phyloP scores from a whole-genome alignment of 2,113 vertebrate species.

The cat (Felis catus) region DNA sequence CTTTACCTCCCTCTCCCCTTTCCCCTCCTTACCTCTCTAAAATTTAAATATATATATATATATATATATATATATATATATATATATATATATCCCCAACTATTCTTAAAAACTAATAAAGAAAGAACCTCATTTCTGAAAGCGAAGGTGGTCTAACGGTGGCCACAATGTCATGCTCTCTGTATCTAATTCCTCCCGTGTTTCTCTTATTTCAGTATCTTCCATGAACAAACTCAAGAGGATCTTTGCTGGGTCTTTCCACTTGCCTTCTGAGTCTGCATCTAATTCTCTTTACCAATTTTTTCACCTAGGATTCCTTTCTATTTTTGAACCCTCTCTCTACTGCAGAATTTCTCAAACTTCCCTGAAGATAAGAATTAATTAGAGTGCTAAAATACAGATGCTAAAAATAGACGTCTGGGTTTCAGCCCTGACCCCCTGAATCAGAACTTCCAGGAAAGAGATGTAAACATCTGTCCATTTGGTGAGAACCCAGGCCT shows the following conservation, averaged over 20 bases:
- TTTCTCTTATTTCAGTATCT: background rate
- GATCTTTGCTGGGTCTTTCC: background rate
- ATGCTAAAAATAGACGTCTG: background rate
- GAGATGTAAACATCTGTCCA: background rate
- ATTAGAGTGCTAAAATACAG: background rate
- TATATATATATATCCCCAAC: too few relatives aligned
- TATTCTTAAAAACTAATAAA: too few relatives aligned
- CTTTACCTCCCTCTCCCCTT: too few relatives aligned
- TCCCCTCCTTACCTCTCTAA: too few relatives aligned
- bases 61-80: too few relatives aligned
- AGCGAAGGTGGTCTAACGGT: background rate
- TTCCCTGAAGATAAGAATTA: background rate
- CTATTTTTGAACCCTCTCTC: background rate
- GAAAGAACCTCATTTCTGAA: background rate
- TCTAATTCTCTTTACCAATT: background rate
- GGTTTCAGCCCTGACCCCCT: background rate
- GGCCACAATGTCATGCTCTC: accelerated
- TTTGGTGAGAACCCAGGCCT: background rate
- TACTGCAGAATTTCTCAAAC: background rate
- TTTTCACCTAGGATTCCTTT: background rate
- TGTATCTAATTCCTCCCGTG: background rate
- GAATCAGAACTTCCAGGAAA: background rate
- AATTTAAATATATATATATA: too few relatives aligned
- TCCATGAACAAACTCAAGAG: background rate
- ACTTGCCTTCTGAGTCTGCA: background rate